Base-by-base conservation (phyloP, 2,113 vertebrate species). In the Pseudorhombus dupliciocellatus region DNA sequence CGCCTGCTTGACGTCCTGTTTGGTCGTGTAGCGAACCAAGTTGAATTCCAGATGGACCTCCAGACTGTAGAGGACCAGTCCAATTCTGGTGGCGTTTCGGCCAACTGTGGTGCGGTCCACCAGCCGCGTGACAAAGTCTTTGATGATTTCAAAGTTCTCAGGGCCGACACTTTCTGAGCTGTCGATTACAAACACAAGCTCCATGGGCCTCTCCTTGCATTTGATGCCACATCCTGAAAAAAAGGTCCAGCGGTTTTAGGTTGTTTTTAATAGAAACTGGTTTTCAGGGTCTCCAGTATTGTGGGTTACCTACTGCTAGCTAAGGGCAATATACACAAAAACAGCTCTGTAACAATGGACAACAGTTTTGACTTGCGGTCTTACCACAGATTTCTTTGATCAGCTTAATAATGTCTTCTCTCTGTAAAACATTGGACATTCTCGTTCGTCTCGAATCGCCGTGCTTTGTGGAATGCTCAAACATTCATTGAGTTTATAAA, bases 161-260 rank as follows among this genome's bases (percentile, higher is more conserved):
- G 95, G 95, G 31, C 96, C 96, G 9, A 97, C 96, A 1, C 96
- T 98, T 81, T 98, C 96, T 68, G 96, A 97, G 73, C 95, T 97
- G 92, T 98, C 96, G 22, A 98, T 97, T 72, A 98, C 95, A 84
- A 98, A 96, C 52, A 97, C 95, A 70, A 98, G 94, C 67, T 98
- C 96, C 96, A 98, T 97, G 6, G 96, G 96, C 73, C 94, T 95
- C 84, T 96, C 95, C 85, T 98, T 98, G 89, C 96, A 98, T 85
- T 95, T 97, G 84, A 96, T 90, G 53, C 95, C 93, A 11, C 96
- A 98, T 59, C 96, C 96, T 97, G 86, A 54, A 82, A 81, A 84
- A 4, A 51, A 50, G 25, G n/a, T 9, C 20, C n/a, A 52, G 3
- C n/a, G 15, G 4, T 60, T 44, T 62, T 46, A 62, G 16, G 4